Percentiles rank a stretch among this genome's conserved stretches.
These are phyloP conservation scores for Hippocampus comes DNA, from an alignment of 2,113 vertebrate species.

Conservation along the genomic window DNA sequence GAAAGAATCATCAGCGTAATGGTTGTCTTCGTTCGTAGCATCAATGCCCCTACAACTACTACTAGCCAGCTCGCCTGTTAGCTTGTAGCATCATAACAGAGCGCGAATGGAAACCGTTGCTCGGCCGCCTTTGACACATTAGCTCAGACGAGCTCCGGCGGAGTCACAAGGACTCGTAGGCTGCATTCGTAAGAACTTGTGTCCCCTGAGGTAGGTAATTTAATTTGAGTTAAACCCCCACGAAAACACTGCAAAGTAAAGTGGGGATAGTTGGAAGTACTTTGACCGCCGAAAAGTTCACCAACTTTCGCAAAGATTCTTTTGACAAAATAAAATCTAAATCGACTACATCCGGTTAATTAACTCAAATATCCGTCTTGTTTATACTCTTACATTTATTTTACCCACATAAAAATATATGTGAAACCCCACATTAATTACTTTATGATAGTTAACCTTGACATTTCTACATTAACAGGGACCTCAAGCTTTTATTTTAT, in stretches of 20 bases:
- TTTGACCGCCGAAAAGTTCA: slow-evolving; percentile 37
- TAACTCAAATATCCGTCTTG: too few relatives aligned
- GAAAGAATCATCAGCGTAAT: slow-evolving; percentile 24
- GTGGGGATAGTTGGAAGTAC: slow-evolving; percentile 19
- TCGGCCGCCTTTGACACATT: slow-evolving; percentile 24
- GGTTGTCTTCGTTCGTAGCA: slow-evolving; percentile 30
- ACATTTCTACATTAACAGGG: neutral
- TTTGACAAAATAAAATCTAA: slow-evolving; percentile 12
- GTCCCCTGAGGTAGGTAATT: neutral
- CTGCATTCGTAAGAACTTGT: neutral
- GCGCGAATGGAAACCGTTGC: slow-evolving; percentile 48
- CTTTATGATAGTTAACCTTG: too few relatives aligned
- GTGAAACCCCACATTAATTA: neutral
- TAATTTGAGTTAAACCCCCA: slow-evolving; percentile 4
- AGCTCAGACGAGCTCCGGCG: slow-evolving; percentile 13
- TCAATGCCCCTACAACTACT: slow-evolving; percentile 12
- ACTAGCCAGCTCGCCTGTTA: slow-evolving; percentile 45
- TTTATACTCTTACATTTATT: neutral
- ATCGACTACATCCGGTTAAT: neutral
- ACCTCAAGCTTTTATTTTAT: slow-evolving; percentile 18
- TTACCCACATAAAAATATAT: neutral
- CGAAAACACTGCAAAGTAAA: slow-evolving; percentile 17
- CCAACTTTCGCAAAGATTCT: rapidly evolving
- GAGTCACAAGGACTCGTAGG: slow-evolving; percentile 1
- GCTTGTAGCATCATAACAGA: slow-evolving; percentile 52